Base-by-base conservation (phyloP, 2,888 invertebrate genomes). In the Ophioninae sp. region DNA sequence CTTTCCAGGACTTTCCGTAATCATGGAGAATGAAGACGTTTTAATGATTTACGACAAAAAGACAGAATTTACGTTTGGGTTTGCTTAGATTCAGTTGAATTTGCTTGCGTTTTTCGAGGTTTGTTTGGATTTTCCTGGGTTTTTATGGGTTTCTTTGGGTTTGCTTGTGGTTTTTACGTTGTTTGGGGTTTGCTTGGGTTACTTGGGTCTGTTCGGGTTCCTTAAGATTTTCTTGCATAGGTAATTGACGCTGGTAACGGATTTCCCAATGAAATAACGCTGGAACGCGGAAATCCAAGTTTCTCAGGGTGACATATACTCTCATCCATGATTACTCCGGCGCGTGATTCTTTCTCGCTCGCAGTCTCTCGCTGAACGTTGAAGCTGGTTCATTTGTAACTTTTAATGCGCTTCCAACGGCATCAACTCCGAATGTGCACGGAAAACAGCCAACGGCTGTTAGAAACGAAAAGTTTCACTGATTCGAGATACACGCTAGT, bases 371-470 rank as follows among this genome's bases (percentile, higher is more conserved):
- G 44, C n/a, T 56, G 22, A 10, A 44, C 51, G 71, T 39, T 74
- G 41, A 39, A 20, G 22, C 58, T 74, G 61, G 73, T 75, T 82
- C 82, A 82, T 79, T 82, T 82, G 75, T 82, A 82, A 82, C 69
- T 82, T 82, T 82, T 79, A 82, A 79, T 82, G 65, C 79, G 74
- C 65, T 75, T 44, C 82, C 59, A 69, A 74, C 69, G 63, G 68
- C 39, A 69, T 69, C 13, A 30, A 10, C 44, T 44, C 51, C 13
- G 30, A 30, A 30, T 58, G 51, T 73, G 74, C 22, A 20, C n/a
- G 9, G 71, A 23, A 74, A 69, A 74, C 13, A 67, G 58, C 74
- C 13, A 13, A 20, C 10, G 6, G 17, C 37, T 37, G n/a, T 37
- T 41, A 59, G 17, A 56, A 9, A 13, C 63, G 51, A 44, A 79